A percentile compares a stretch with the other conserved stretches of the same genome.
These are phyloP conservation scores for Notodonta dromedarius DNA, from an alignment of 2,888 invertebrate genomes.

Conservation along the genomic window DNA sequence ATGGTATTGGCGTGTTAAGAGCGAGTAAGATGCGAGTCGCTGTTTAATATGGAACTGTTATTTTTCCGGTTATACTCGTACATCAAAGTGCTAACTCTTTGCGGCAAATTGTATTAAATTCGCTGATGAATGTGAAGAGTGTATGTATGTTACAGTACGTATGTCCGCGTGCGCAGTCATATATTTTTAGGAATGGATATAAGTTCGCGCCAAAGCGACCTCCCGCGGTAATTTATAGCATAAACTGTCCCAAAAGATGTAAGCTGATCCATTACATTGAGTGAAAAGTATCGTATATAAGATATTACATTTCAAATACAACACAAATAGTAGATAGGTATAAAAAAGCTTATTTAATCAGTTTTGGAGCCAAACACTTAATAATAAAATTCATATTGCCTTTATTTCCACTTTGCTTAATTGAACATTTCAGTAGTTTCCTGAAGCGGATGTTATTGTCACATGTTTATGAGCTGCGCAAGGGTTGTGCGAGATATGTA, in stretches of 20 bases:
- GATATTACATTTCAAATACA: too few relatives aligned
- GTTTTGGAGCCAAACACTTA: not conserved
- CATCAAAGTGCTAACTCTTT: slow-evolving; percentile 74
- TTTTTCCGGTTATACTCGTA: slow-evolving; percentile 77
- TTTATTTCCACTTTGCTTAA: not conserved
- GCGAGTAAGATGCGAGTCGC: slow-evolving; percentile 37
- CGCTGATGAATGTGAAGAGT: slow-evolving; percentile 60
- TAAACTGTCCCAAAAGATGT: not conserved
- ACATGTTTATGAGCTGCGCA: slow-evolving; percentile 1
- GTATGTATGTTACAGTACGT: slow-evolving; percentile 10
- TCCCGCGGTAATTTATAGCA: not conserved
- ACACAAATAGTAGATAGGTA: not conserved
- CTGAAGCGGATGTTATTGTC: not conserved
- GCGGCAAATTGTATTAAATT: slow-evolving; percentile 77
- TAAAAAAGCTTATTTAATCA: slow-evolving; percentile 2
- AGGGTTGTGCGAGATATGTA: not conserved
- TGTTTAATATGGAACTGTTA: slow-evolving; percentile 70
- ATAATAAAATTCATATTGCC: not conserved
- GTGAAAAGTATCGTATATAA: not conserved
- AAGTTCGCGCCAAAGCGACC: not conserved
- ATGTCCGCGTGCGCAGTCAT: slow-evolving; percentile 14
- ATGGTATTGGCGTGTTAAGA: slow-evolving; percentile 18
- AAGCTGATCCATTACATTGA: slow-evolving; percentile 6
- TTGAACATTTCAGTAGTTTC: not conserved
- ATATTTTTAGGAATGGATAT: not conserved